These are phyloP conservation scores for Plestiodon gilberti DNA, from an alignment of 2,113 vertebrate species.

Conservation along the genomic window DNA sequence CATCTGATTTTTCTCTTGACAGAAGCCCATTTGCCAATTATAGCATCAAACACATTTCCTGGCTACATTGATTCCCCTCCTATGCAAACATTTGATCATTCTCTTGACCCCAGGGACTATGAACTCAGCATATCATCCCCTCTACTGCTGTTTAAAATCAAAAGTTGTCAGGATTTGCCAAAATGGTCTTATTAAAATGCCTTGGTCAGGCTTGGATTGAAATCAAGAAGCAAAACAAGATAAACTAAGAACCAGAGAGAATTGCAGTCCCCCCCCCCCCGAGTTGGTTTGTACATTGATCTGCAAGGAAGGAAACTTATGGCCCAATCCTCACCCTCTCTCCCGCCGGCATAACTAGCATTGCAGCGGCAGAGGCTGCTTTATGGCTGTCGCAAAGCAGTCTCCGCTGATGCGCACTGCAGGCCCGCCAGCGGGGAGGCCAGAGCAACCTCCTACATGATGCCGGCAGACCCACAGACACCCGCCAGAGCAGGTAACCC, in stretches of 20 bases:
- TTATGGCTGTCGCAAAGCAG: no score
- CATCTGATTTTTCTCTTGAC: neutral
- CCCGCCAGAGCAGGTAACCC: no score
- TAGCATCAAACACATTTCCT: neutral
- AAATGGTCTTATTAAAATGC: neutral
- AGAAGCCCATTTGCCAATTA: neutral
- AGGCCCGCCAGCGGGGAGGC: no score
- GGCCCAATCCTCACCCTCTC: no score
- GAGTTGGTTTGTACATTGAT: neutral
- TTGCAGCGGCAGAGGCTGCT: no score
- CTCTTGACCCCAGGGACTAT: neutral
- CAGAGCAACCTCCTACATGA: no score
- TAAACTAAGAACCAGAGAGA: neutral
- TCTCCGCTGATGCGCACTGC: no score
- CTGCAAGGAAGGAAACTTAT: neutral
- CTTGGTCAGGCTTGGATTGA: neutral
- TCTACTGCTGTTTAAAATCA: no score
- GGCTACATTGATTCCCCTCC: neutral
- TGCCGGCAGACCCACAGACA: no score
- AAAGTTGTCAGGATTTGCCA: neutral
- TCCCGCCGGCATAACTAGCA: no score
- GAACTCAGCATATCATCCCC: no score
- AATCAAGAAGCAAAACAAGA: neutral
- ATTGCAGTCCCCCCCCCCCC: no score
- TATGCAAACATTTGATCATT: neutral